A percentile compares a stretch with the other conserved stretches of the same genome.
These are phyloP conservation scores for Cardinalis cardinalis DNA, from an alignment of 2,113 vertebrate species.

Conservation along the genomic window DNA sequence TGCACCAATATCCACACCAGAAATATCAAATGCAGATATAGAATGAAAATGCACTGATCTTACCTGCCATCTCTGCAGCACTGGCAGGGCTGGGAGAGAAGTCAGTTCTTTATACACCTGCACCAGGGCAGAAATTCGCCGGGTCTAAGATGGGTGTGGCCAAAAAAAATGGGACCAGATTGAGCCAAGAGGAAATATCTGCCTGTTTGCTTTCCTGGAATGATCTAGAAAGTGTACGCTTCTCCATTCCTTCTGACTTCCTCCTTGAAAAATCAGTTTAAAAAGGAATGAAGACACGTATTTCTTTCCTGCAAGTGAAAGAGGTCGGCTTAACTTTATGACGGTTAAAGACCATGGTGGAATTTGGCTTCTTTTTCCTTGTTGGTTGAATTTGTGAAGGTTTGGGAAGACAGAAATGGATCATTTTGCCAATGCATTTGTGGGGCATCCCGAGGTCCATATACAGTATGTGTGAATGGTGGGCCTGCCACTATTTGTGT, in stretches of 20 bases:
- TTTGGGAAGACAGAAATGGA: neutral
- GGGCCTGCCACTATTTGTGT: neutral
- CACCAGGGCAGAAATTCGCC: neutral
- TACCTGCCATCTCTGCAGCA: constrained; percentile 39
- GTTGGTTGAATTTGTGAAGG: neutral
- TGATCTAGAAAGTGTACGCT: neutral
- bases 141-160: neutral
- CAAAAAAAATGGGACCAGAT: neutral
- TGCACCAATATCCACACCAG: neutral
- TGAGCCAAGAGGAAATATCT: constrained; percentile 46
- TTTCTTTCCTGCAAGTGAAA: neutral
- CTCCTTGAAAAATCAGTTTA: neutral
- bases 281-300: neutral
- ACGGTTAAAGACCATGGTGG: neutral
- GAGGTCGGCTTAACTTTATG: neutral
- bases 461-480: neutral
- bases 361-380: neutral
- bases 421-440: neutral
- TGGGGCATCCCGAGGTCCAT: rapidly evolving
- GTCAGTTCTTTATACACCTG: neutral
- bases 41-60: neutral
- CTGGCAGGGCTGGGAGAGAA: neutral
- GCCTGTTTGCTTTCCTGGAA: neutral
- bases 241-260: neutral
- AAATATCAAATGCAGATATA: neutral